phyloP scores from a whole-genome alignment of 2,888 invertebrate genomes.

The Siphlonurus alternatus region DNA sequence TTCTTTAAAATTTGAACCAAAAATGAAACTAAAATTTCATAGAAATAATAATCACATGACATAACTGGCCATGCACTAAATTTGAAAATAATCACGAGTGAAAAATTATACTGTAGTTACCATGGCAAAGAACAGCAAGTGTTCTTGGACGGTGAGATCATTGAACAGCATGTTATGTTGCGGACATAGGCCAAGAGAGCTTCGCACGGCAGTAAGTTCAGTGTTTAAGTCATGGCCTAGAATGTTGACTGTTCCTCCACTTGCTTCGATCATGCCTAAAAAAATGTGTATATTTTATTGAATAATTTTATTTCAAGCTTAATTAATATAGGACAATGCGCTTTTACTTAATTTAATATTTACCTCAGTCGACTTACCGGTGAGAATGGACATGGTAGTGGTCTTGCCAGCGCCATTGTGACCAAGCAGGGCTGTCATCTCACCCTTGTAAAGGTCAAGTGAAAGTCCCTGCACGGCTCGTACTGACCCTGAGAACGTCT shows the following conservation, averaged over 20 bases:
- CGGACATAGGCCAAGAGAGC: slow-evolving; percentile 73
- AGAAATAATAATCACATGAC: too few relatives aligned
- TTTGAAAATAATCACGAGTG: too few relatives aligned
- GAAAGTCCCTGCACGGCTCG: slow-evolving; percentile 50
- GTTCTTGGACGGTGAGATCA: slow-evolving; percentile 68
- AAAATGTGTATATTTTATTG: too few relatives aligned
- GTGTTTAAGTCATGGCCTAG: slow-evolving; percentile 51
- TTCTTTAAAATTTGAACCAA: too few relatives aligned
- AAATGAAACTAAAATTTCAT: too few relatives aligned
- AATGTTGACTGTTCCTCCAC: slow-evolving; percentile 50
- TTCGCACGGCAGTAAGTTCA: slow-evolving; percentile 46
- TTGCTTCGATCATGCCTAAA: slow-evolving; percentile 52
- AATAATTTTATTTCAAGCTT: too few relatives aligned
- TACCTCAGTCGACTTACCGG: too few relatives aligned
- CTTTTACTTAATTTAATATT: too few relatives aligned
- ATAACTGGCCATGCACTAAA: too few relatives aligned
- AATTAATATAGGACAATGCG: too few relatives aligned
- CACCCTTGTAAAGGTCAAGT: slow-evolving; percentile 60
- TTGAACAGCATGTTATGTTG: slow-evolving; percentile 76
- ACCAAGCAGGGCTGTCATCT: slow-evolving; percentile 74
- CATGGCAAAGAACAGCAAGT: slow-evolving; percentile 66
- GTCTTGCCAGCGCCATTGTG: slow-evolving; percentile 80
- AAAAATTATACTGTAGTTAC: too few relatives aligned
- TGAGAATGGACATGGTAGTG: slow-evolving; percentile 57
- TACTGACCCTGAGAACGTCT: slow-evolving; percentile 18